Conservation (phyloP, 2,797 vertebrate species). For the Odontamblyopus lacepedii region DNA sequence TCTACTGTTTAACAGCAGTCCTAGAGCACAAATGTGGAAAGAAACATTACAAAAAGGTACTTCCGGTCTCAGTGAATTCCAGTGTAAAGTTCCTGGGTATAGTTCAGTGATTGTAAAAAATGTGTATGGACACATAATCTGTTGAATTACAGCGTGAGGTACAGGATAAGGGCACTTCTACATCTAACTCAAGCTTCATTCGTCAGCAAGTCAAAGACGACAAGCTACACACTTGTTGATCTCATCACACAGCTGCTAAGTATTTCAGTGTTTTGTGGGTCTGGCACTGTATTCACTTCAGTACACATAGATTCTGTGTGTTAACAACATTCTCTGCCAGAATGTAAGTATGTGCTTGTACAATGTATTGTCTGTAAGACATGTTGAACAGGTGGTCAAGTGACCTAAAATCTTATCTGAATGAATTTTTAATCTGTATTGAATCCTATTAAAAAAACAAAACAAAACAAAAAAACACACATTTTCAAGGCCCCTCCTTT, state of each 20-base stretch:
- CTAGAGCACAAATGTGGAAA: slow-evolving; percentile 56
- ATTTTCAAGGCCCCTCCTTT: slow-evolving; percentile 17
- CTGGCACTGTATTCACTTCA: slow-evolving; percentile 37
- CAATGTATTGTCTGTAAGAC: slow-evolving; percentile 39
- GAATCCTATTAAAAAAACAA: slow-evolving; percentile 18
- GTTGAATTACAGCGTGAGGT: slow-evolving; percentile 55
- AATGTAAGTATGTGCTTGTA: slow-evolving; percentile 56
- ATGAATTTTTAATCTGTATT: slow-evolving; percentile 16
- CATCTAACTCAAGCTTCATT: slow-evolving; percentile 67
- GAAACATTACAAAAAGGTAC: slow-evolving; percentile 65
- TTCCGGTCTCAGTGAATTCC: slow-evolving; percentile 66
- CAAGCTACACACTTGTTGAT: slow-evolving; percentile 24
- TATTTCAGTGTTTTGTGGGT: slow-evolving; percentile 37
- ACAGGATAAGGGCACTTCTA: slow-evolving; percentile 82
- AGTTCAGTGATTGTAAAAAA: slow-evolving; percentile 26
- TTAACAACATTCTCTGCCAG: slow-evolving; percentile 47
- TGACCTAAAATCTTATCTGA: slow-evolving; percentile 14
- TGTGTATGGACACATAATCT: slow-evolving; percentile 25
- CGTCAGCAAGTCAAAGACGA: slow-evolving; percentile 37
- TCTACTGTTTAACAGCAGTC: slow-evolving; percentile 71
- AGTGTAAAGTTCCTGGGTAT: slow-evolving; percentile 56
- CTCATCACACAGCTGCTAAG: slow-evolving; percentile 36
- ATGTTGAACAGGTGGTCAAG: slow-evolving; percentile 42
- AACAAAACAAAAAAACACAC: slow-evolving; percentile 14
- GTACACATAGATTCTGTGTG: slow-evolving; percentile 37